Percentiles rank a stretch among this genome's conserved stretches.
Evolutionary conservation across 2,797 vertebrate genomes (phyloP).

Genomic region (Lacerta agilis): DNA sequence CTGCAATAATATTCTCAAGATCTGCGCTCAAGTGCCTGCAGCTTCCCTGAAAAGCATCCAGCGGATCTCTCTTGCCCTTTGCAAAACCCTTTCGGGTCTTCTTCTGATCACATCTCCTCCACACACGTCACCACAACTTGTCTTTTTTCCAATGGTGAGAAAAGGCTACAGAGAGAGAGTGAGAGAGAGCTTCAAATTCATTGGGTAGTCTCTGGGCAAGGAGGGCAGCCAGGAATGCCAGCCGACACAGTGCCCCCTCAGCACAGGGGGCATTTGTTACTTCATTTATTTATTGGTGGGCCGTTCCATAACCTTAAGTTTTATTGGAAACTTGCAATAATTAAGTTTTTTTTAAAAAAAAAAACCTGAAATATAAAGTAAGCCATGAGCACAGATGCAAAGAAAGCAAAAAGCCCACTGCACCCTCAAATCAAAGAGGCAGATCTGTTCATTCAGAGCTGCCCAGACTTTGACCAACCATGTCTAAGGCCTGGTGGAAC

Average conservation of each 20-base stretch:
- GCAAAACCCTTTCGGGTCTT: not conserved
- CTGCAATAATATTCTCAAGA: conserved; percentile 14
- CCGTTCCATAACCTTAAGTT: not conserved
- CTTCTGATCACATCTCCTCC: not conserved
- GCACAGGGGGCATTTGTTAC: not conserved
- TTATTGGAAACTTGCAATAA: not conserved
- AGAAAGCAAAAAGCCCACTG: not conserved
- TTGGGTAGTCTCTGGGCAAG: not conserved
- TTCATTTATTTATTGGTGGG: too few relatives aligned
- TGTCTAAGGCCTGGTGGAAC: not conserved
- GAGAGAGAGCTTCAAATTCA: not conserved
- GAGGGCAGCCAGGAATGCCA: not conserved
- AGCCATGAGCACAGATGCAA: not conserved
- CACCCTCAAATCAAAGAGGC: not conserved
- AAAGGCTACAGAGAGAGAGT: not conserved
- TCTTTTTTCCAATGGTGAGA: not conserved
- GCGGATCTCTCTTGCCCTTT: not conserved
- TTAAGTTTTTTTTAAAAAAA: too few relatives aligned
- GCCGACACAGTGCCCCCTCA: not conserved
- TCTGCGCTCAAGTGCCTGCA: conserved; percentile 3
- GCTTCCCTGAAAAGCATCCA: not conserved
- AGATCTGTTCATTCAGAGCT: not conserved
- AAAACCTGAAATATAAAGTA: not conserved
- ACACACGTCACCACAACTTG: not conserved
- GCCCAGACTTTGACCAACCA: not conserved